Evolutionary conservation across 1,140 invertebrate genomes (phyloP).

Genomic region (Berghia stephanieae): DNA sequence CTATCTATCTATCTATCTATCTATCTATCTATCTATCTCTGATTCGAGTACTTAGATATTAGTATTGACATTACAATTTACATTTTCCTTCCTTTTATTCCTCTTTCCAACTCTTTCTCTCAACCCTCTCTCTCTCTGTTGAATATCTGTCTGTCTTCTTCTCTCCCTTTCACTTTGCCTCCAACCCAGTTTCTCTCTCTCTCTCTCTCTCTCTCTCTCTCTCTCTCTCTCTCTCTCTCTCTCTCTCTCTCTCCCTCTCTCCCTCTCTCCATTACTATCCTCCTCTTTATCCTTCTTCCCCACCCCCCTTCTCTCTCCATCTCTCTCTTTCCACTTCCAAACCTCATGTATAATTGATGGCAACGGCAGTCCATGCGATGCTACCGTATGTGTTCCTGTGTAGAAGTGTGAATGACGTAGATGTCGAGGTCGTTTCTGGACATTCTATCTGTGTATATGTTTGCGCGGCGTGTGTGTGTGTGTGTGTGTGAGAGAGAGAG

Average conservation of each 20-base stretch:
- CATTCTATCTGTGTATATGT: neutral
- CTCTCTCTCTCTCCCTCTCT: neutral
- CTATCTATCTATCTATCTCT: conserved; percentile 9
- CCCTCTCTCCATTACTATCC: neutral
- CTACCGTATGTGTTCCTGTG: too few relatives aligned
- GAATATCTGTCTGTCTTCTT: neutral
- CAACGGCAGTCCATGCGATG: too few relatives aligned
- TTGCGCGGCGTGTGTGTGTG: neutral
- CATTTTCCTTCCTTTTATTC: too few relatives aligned
- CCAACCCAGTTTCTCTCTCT: conserved; percentile 21
- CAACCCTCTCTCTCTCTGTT: conserved; percentile 22
- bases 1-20: neutral
- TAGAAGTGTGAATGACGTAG: too few relatives aligned
- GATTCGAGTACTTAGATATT: too few relatives aligned
- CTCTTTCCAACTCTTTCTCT: conserved; percentile 22
- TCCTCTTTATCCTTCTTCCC: conserved; percentile 18
- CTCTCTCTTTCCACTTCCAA: neutral
- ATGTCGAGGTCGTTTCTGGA: neutral
- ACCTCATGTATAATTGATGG: too few relatives aligned
- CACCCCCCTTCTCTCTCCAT: conserved; percentile 23
- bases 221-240: conserved; percentile 18
- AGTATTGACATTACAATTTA: too few relatives aligned
- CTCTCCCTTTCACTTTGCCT: conserved; percentile 14
- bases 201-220: conserved; percentile 18
- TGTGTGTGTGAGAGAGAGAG: neutral